These are phyloP conservation scores for Bradypodion pumilum DNA, from an alignment of 2,797 vertebrate species.

Conservation along the genomic window DNA sequence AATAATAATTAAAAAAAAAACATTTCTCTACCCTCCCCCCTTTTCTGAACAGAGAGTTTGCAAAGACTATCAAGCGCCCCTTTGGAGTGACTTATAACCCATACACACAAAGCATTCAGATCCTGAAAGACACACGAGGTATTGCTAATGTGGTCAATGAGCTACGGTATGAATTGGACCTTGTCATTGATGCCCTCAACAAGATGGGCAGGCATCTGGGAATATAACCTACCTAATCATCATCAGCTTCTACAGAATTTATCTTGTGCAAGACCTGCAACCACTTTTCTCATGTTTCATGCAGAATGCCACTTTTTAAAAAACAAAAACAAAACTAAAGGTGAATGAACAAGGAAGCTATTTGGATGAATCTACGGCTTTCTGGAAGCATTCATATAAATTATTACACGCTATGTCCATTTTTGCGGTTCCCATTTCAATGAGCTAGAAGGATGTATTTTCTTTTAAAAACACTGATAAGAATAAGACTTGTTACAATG, in stretches of 20 bases:
- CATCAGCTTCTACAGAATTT: background rate
- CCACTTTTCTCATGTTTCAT: slow-evolving; percentile 7
- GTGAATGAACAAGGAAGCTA: slow-evolving; percentile 9
- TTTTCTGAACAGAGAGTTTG: slow-evolving; percentile 87
- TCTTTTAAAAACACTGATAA: slow-evolving; percentile 15
- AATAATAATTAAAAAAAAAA: no score
- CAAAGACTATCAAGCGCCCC: slow-evolving; percentile 94
- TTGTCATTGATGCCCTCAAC: slow-evolving; percentile 88
- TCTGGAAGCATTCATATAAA: background rate
- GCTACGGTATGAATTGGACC: slow-evolving; percentile 91
- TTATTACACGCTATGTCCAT: background rate
- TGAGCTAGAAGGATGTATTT: background rate
- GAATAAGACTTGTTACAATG: background rate
- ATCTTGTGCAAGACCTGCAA: slow-evolving; percentile 13
- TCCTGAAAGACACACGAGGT: slow-evolving; percentile 90
- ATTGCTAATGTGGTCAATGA: slow-evolving; percentile 91
- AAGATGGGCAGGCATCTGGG: slow-evolving; percentile 88
- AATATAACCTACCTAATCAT: slow-evolving; percentile 70
- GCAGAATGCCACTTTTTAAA: slow-evolving; percentile 29
- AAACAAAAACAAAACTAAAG: no score
- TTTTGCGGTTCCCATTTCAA: background rate
- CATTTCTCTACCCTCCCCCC: slow-evolving; percentile 4
- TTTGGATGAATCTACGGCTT: background rate
- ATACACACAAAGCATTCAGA: slow-evolving; percentile 92
- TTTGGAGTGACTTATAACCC: slow-evolving; percentile 96